A percentile compares a stretch with the other conserved stretches of the same genome.
Evolutionary conservation across 2,113 vertebrate species (phyloP).

Genomic region (Falco punctatus): DNA sequence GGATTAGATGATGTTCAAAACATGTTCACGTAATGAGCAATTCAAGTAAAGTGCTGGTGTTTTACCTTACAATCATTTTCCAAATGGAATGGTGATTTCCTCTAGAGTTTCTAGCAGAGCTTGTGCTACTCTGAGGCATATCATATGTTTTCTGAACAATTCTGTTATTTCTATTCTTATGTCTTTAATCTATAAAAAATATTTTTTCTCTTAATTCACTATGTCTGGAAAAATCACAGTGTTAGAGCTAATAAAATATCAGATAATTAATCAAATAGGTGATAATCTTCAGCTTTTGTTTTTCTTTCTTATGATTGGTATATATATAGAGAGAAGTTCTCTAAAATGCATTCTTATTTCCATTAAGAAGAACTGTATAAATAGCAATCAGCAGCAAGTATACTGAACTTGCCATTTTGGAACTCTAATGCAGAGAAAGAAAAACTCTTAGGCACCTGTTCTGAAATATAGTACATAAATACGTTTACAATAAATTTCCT

Average conservation of each 20-base stretch:
- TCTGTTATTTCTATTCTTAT: background rate
- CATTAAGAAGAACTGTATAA: background rate
- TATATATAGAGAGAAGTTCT: background rate
- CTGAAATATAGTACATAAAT: background rate
- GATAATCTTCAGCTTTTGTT: background rate
- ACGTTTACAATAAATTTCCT: background rate
- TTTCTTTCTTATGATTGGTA: background rate
- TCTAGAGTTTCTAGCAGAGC: background rate
- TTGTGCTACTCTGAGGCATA: background rate
- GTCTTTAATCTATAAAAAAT: background rate
- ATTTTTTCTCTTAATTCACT: background rate
- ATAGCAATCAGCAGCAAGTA: background rate
- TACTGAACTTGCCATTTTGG: background rate
- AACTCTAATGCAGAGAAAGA: background rate
- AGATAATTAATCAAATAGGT: background rate
- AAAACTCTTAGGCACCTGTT: background rate
- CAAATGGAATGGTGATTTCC: slow-evolving; percentile 16
- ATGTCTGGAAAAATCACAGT: background rate
- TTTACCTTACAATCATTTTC: slow-evolving; percentile 25
- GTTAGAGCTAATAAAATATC: background rate
- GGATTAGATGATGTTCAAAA: slow-evolving; percentile 46
- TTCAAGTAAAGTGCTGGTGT: slow-evolving; percentile 9
- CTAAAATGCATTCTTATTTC: background rate
- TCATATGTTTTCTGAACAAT: background rate
- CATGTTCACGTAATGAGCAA: slow-evolving; percentile 12